phyloP scores from a whole-genome alignment of 2,888 invertebrate genomes.

The Agrotis segetum region DNA sequence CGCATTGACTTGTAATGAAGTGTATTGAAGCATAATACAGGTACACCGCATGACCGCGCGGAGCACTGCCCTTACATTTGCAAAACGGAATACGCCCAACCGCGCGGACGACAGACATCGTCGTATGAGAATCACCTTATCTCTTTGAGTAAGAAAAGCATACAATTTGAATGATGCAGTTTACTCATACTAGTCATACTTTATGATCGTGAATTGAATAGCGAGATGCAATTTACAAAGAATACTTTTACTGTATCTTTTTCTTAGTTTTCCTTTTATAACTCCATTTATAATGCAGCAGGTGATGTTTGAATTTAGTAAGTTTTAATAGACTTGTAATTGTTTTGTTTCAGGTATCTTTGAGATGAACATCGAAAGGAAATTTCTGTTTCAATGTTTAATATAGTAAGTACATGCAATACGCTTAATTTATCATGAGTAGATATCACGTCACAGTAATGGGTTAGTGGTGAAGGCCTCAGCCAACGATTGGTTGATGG shows the following conservation, averaged over 20 bases:
- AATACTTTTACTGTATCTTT: constrained; percentile 14
- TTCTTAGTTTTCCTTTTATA: constrained; percentile 19
- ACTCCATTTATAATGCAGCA: constrained; percentile 6
- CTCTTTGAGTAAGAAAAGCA: constrained; percentile 19
- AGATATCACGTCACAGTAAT: too few species aligned
- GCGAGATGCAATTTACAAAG: constrained; percentile 37
- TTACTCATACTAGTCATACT: constrained; percentile 11
- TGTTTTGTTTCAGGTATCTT: constrained; percentile 51
- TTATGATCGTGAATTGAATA: constrained; percentile 32
- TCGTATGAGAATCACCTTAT: background rate
- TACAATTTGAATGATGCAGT: constrained; percentile 23
- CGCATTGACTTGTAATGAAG: too few species aligned
- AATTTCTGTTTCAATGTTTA: constrained; percentile 26
- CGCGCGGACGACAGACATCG: too few species aligned
- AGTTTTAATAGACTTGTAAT: constrained; percentile 12
- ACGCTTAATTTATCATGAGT: background rate
- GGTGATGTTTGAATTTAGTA: constrained; percentile 5
- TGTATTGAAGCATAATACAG: too few species aligned
- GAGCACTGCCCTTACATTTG: too few species aligned
- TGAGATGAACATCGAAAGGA: constrained; percentile 46
- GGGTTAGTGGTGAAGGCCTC: too few species aligned
- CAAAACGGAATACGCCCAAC: too few species aligned
- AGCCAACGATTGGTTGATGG: too few species aligned
- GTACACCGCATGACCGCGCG: too few species aligned
- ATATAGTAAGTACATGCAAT: constrained; percentile 54